Base-by-base conservation (phyloP, 1,140 invertebrate genomes). In the Chironomus tepperi region DNA sequence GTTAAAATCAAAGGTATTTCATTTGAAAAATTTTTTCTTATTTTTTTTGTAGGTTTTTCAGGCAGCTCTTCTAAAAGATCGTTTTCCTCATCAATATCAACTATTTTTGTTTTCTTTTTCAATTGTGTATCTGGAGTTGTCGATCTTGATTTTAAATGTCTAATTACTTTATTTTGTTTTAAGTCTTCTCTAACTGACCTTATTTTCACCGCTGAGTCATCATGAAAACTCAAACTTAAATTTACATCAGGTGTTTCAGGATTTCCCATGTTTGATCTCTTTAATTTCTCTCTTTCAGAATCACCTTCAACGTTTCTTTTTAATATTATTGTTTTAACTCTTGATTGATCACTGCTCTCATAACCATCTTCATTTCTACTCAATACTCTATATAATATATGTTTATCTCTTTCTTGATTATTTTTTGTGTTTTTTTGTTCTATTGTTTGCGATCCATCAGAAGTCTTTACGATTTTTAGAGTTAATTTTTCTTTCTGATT, bases 91-190 rank as follows among this genome's bases (percentile, higher is more conserved):
- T 77, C 77, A 24, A 77, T 77, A n/a, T n/a, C n/a, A 9, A 81
- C 78, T 76, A 84, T 34, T 77, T 83, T 78, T 84, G 84, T 18
- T 83, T 82, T 82, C 79, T 10, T 34, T 42, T 42, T 73, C 24
- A 73, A 10, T 10, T 21, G 67, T 72, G 1, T 72, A 18, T n/a
- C 19, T 73, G 73, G 73, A 2, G 73, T 15, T 5, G n/a, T 16
- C 1, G 34, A 43, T 0, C 73, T 9, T 43, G 21, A 15, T 3
- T 34, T 72, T 0, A 34, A 24, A 10, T 74, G 18, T 12, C 12
- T 7, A 8, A 18, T 8, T 1, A 19, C 10, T 74, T 74, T 43
- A 7, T 9, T 57, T 47, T 21, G 34, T 8, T 43, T 74, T 7
- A 7, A 5, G 2, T 18, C 16, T 19, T 74, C 43, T 43, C 24